These are phyloP conservation scores for Microtus pennsylvanicus DNA, from an alignment of 2,113 vertebrate genomes.

Conservation along the genomic window DNA sequence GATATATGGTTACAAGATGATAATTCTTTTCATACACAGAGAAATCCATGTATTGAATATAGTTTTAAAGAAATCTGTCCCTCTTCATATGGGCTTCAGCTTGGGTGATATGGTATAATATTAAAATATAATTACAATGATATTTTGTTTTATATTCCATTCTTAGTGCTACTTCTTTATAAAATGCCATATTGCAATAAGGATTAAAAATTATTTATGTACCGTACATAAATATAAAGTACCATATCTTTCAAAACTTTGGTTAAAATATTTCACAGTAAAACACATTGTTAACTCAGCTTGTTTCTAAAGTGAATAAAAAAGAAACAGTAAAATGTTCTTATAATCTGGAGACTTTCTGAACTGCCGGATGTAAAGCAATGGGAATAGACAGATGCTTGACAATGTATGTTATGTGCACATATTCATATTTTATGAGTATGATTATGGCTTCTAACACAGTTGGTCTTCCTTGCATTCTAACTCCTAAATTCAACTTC, in stretches of 20 bases:
- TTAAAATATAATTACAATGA: not conserved
- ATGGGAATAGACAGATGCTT: not conserved
- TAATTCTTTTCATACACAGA: conserved; percentile 14
- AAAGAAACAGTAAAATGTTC: conserved; percentile 42
- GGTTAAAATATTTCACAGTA: conserved; percentile 15
- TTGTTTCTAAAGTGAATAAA: conserved; percentile 50
- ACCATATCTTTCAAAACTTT: not conserved
- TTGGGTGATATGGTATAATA: not conserved
- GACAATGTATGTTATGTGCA: conserved; percentile 21
- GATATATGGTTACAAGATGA: not conserved
- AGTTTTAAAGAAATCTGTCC: conserved; percentile 20
- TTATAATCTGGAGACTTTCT: not conserved
- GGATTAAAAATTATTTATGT: not conserved
- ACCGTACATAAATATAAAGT: not conserved
- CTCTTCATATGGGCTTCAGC: not conserved
- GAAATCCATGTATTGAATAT: conserved; percentile 12
- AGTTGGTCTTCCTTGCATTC: not conserved
- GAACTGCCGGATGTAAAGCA: not conserved
- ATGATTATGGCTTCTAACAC: not conserved
- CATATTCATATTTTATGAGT: conserved; percentile 43
- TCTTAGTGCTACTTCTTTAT: not conserved
- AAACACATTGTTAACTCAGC: not conserved
- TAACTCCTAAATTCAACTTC: not conserved
- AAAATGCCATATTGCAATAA: not conserved
- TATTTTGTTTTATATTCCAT: not conserved